Base-by-base conservation (phyloP, 2,113 vertebrate species). In the Lasiurus borealis region DNA sequence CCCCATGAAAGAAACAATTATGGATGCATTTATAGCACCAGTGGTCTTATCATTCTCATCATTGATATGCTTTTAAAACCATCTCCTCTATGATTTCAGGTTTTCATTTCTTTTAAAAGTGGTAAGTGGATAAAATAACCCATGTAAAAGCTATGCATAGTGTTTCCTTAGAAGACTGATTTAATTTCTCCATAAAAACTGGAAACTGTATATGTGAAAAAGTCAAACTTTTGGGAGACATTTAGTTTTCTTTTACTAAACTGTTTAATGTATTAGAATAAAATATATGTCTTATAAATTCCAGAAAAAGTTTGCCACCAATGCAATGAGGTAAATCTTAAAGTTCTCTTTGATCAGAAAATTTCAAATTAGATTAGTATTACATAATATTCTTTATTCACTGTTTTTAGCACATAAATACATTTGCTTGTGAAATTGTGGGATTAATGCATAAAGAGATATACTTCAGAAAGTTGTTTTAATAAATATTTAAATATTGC, bases 241-340 rank as follows among this genome's bases (percentile, higher is more conserved):
- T 84, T 85, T 84, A 5, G 62, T 85, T 95, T 81, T 15, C 3
- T 91, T 85, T 90, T 34, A 52, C 62, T 91, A 54, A 93, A 85
- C 16, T 68, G 14, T 81, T 64, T 72, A 88, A 64, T 85, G n/a
- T 62, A 25, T 52, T 66, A 40, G 13, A 88, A 81, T 66, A 78
- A 83, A 75, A 73, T 3, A 13, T 34, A 71, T 4, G 19, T 71
- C 19, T 77, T 40, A 52, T 19, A 76, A 31, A 72, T 62, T 69
- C 36, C 29, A 72, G 44, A 78, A 82, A 25, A 89, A 62, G 27
- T 90, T 77, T 78, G 19, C 29, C 18, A 73, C 27, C 21, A 52
- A 12, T 66, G 23, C 16, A 81, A 34, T 54, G 29, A 89, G 2
- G 23, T 40, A 73, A 48, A 44, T 80, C 25, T 36, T 68, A 68